Base-by-base conservation (phyloP, 2,113 vertebrate genomes). In the Otus sunia region DNA sequence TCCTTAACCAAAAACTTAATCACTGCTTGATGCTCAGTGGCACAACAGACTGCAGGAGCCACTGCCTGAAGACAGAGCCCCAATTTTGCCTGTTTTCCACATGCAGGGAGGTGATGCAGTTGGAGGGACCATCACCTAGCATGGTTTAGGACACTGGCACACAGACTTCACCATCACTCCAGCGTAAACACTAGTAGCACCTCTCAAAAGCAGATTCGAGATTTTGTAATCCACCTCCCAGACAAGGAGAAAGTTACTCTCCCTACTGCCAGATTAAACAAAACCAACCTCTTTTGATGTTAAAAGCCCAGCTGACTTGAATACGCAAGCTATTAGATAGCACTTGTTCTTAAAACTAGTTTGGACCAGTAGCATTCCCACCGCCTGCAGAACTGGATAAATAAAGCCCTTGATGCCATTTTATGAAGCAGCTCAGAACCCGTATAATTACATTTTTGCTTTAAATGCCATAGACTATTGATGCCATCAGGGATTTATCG, bases 41-140 rank as follows among this genome's bases (percentile, higher is more conserved):
- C 41, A 30, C 23, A 37, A 45, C 2, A 64, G 49, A 83, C 43
- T 30, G 14, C n/a, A 71, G 37, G 49, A 81, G 53, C 52, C 53
- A 71, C 22, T n/a, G 30, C 64, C 49, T 63, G 76, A 89, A 77
- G 49, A 58, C 6, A 32, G 7, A 80, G 59, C 30, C 59, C 29
- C 25, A 36, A 53, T 19, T 73, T 21, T 72, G 23, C 53, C 32
- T 63, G 5, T 10, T 68, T 68, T 53, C 60, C 27, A 21, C 30
- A 21, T 11, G 2, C 37, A 63, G 34, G 55, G 23, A 21, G 37
- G 10, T 2, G 5, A 47, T 1, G 12, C 2, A 6, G 23, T 22
- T 52, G 23, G 30, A 72, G 6, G 45, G 9, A 27, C 49, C n/a
- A 32, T n/a, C 37, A 29, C 43, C 32, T 8, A 7, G 11, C 2